Evolutionary conservation across 2,888 invertebrate species (phyloP).

Genomic region (Hoplodrina ambigua): DNA sequence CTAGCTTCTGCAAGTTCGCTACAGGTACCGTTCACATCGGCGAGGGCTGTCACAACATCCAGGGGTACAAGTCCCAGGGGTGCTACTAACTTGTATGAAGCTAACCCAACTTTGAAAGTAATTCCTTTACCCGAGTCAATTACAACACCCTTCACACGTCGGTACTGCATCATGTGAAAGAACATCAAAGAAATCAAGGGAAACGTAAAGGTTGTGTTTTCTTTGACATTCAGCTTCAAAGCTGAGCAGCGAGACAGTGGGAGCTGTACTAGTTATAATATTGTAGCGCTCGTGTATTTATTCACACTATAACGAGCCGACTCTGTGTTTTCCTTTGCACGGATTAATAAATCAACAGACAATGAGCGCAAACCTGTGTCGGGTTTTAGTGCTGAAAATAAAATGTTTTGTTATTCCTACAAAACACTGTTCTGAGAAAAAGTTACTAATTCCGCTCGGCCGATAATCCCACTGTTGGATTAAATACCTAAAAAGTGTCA

Average conservation of each 20-base stretch:
- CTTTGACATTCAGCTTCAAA: conserved; percentile 21
- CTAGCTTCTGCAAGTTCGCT: neutral
- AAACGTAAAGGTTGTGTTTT: conserved; percentile 5
- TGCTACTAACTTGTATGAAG: conserved; percentile 28
- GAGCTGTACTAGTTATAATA: conserved; percentile 20
- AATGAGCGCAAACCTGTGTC: conserved; percentile 24
- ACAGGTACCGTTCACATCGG: conserved; percentile 1
- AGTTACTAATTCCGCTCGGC: conserved; percentile 7
- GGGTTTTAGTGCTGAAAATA: conserved; percentile 14
- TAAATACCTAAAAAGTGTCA: neutral
- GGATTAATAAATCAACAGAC: conserved; percentile 41
- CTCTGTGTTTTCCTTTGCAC: conserved; percentile 23
- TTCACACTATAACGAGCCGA: conserved; percentile 22
- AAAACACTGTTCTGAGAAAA: conserved; percentile 6
- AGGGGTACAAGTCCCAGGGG: conserved; percentile 27
- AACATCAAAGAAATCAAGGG: conserved; percentile 33
- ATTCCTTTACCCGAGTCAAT: conserved; percentile 44
- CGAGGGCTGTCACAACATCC: conserved; percentile 24
- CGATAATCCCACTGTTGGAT: neutral
- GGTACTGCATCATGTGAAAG: conserved; percentile 12
- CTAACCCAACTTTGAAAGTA: conserved; percentile 40
- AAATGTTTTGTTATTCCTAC: conserved; percentile 22
- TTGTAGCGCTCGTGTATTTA: conserved; percentile 10
- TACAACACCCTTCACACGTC: conserved; percentile 35
- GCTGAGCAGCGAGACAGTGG: conserved; percentile 1